A percentile compares a stretch with the other conserved stretches of the same genome.
phyloP scores from a whole-genome alignment of 2,797 vertebrate genomes.

The Helicolenus hilgendorfi region DNA sequence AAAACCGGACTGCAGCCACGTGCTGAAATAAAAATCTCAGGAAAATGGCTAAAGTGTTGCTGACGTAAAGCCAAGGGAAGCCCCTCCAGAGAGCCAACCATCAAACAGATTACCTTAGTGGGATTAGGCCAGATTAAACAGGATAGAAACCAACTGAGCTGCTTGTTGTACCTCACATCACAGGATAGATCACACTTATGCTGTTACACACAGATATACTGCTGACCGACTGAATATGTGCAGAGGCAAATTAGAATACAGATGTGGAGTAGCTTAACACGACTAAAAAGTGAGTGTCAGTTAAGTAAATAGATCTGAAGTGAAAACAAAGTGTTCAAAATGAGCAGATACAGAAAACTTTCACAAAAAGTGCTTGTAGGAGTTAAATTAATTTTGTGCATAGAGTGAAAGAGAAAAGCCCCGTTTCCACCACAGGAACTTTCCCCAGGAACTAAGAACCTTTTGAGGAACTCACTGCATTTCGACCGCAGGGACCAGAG shows the following conservation, averaged over 20 bases:
- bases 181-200: constrained; percentile 1
- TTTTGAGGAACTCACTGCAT: too few relatives aligned
- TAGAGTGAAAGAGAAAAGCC: neutral
- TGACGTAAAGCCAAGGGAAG: constrained; percentile 25
- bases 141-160: constrained; percentile 41
- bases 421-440: too few relatives aligned
- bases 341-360: neutral
- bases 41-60: neutral
- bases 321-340: neutral
- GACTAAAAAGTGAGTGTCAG: neutral
- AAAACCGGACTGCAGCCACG: neutral
- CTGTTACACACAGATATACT: neutral
- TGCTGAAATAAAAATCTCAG: constrained; percentile 12
- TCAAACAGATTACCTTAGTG: constrained; percentile 48
- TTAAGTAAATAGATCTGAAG: neutral
- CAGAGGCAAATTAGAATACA: neutral
- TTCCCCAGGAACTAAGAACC: too few relatives aligned
- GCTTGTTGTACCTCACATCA: constrained; percentile 19
- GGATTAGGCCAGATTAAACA: constrained; percentile 61
- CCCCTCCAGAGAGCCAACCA: neutral
- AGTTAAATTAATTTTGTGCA: neutral
- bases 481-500: too few relatives aligned
- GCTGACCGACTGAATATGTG: constrained; percentile 13
- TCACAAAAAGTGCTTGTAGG: neutral
- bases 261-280: neutral